Base-by-base conservation (phyloP, 2,113 vertebrate genomes). In the Butorides virescens region DNA sequence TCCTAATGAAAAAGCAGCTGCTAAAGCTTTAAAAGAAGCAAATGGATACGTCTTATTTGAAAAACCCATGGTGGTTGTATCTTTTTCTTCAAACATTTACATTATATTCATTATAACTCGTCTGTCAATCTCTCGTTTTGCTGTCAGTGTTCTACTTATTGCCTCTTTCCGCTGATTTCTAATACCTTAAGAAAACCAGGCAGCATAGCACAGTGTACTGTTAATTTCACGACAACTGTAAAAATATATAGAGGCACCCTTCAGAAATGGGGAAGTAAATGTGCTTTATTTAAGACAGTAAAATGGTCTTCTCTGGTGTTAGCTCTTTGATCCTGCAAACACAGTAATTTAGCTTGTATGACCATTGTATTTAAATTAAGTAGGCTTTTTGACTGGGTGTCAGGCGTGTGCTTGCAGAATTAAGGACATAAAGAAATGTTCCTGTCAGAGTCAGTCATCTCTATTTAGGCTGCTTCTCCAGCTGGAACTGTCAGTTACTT, bases 31-130 rank as follows among this genome's bases (percentile, higher is more conserved):
- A 76, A 99, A 98, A 96, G 99, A 99, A 97, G 99, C 98, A 92
- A 99, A 99, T 61, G 99, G 99, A 95, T 99, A 99, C 65, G 97
- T 99, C 63, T 98, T 99, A 63, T 98, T 98, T 66, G 99, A 99
- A 97, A 99, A 99, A 97, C 99, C 99, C 68, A 99, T 99, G 96
- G 99, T 99, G 50, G 99, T 99, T 52, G 99, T 99, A 99, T 99
- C 99, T 98, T 99, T 99, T 99, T 94, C 42, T 76, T 90, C 25
- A 84, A 23, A 46, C 5, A 34, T 56, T n/a, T 32, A 3, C 18
- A 2, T 72, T 47, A 25, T 32, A 3, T 56, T 95, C 44, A 73
- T 62, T 63, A 19, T 56, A 39, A 20, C 42, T 32, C 34, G 26
- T n/a, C 23, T 3, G 9, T 27, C n/a, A 50, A 0, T 74, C 36